Base-by-base conservation (phyloP, 2,888 invertebrate species). In the Julus scandinavius region DNA sequence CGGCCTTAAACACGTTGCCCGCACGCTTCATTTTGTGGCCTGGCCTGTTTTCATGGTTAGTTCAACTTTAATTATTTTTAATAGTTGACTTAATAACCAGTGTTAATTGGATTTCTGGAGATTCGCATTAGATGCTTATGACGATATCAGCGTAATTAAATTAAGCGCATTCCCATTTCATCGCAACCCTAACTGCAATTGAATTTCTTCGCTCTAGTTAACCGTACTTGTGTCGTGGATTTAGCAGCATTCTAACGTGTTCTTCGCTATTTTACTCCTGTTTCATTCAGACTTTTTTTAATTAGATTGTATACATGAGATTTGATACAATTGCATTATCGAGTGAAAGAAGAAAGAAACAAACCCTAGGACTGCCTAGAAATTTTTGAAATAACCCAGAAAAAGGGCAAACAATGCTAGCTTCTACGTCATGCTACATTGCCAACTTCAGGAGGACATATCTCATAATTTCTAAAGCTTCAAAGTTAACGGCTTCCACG, bases 101-200 rank as follows among this genome's bases (percentile, higher is more conserved):
- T 80, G 80, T 80, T 80, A 80, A 80, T 80, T 80, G 80, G 80
- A 80, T 80, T 80, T 80, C 38, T 40, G 38, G 80, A 38, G 80
- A 38, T 38, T 40, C 15, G 80, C 80, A 80, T 80, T 80, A 72
- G 72, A 72, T 72, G 72, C 29, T 72, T 72, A 72, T 72, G 80
- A 80, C 29, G 80, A 80, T 80, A 80, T 80, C 80, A 80, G 80
- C 80, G 80, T 80, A 80, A 80, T 80, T 80, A 80, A 80, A 80
- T 80, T 80, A 80, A 80, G 80, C 80, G 9, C 80, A 80, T 80
- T 80, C 15, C 80, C 80, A 38, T 80, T 80, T 13, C 80, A 38
- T 80, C 80, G 38, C 80, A 11, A 38, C 29, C 80, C 80, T 11
- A 20, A 38, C 80, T 80, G 80, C 80, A 80, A 80, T 80, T 80